Evolutionary conservation across 2,888 invertebrate species (phyloP), one percentile per base, ranked within the genome.

Genomic region (Himalopsyche anomala): DNA sequence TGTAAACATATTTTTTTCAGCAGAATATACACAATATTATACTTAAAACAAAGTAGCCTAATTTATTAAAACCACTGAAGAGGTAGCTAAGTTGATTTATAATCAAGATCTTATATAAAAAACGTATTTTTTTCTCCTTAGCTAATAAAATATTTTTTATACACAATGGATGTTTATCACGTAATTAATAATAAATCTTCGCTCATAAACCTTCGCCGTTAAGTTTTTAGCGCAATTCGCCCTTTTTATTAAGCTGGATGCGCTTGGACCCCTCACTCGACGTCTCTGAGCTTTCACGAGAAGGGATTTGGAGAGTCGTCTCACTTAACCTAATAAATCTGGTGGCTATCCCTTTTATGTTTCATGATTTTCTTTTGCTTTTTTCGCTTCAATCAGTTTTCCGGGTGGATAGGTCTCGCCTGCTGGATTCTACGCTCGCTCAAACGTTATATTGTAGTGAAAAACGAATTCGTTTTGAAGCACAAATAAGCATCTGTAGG

Each of bases 301-400:
- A 80, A 80, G 17, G 80, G 80, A 80, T 56, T 85, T 84, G 38
- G 81, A 86, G 86, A 40, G 83, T 85, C 80, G 87, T 85, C 85
- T 87, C 84, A 85, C 88, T 88, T 87, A 85, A 88, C 87, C 84
- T 87, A 88, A 88, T 88, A 88, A 88, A 88, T 87, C 87, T 86
- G 85, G 84, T 79, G 85, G 85, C 88, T 85, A 88, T 87, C 88
- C 87, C 86, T 82, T 88, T 88, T 88, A 88, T 87, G 87, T 87
- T 87, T 83, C 84, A 69, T 86, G 85, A 84, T 86, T 87, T 84
- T 85, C 86, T 84, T 87, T 87, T 84, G 85, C 74, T 82, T 86
- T 84, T 85, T 84, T 85, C 88, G 83, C 82, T 84, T 87, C 88
- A 88, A 88, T 88, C 88, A 87, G 84, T 88, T 87, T 88, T 87